Evolutionary conservation across 2,888 invertebrate species (phyloP).

Genomic region (Diarsia mendica): DNA sequence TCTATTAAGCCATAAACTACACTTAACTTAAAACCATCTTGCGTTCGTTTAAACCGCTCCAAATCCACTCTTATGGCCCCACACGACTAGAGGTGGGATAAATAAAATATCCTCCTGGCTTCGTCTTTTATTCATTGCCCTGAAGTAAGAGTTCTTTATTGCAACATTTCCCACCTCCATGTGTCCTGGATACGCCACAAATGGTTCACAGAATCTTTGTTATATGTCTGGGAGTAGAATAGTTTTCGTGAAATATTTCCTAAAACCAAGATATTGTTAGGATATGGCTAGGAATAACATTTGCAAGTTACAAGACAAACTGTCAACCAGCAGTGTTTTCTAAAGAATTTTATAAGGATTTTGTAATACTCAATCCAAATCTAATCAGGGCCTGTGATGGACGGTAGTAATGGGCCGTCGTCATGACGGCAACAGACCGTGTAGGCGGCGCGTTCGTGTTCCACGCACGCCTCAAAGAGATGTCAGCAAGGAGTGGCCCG

Average conservation of each 20-base stretch:
- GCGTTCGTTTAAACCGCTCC: constrained; percentile 29
- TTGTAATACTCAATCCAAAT: background rate
- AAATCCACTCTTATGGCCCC: constrained; percentile 52
- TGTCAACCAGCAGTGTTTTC: background rate
- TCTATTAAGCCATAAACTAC: constrained; percentile 45
- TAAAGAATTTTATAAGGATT: background rate
- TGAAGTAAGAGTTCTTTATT: constrained; percentile 61
- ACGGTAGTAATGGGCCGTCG: too few relatives aligned
- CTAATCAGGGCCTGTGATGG: too few relatives aligned
- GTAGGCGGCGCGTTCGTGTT: too few relatives aligned
- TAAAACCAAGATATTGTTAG: background rate
- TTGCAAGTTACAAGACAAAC: background rate
- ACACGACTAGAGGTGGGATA: constrained; percentile 49
- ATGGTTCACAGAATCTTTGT: constrained; percentile 20
- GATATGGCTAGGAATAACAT: background rate
- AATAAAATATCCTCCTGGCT: constrained; percentile 58
- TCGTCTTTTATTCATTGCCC: constrained; percentile 64
- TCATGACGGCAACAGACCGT: too few relatives aligned
- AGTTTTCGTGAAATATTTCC: background rate
- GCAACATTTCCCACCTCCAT: constrained; percentile 52
- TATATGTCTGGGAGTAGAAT: constrained; percentile 8
- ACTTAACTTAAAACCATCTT: constrained; percentile 34
- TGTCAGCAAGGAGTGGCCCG: too few relatives aligned
- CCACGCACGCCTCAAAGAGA: too few relatives aligned
- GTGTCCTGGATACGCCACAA: constrained; percentile 28